phyloP scores from a whole-genome alignment of 2,888 invertebrate genomes.

The Philereme transversata region DNA sequence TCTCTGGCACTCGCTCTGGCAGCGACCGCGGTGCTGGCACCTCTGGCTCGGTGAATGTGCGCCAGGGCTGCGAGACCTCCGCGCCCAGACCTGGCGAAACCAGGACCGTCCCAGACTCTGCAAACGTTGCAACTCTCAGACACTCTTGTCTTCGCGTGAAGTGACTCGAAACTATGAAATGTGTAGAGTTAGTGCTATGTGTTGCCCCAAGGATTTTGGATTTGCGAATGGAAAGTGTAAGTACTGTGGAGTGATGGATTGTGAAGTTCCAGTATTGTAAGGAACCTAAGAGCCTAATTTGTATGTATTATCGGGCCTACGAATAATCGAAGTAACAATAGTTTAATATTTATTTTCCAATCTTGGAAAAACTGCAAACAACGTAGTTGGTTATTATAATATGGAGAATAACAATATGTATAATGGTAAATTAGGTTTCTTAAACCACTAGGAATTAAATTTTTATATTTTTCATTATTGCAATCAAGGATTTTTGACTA shows the following conservation, averaged over 20 bases:
- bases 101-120: conserved; percentile 71
- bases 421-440: conserved; percentile 78
- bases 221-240: conserved; percentile 39
- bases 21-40: conserved; percentile 74
- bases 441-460: conserved; percentile 78
- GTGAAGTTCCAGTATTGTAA: conserved; percentile 40
- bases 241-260: conserved; percentile 41
- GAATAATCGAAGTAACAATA: conserved; percentile 69
- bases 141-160: conserved; percentile 77
- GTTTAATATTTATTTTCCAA: conserved; percentile 36
- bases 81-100: conserved; percentile 76
- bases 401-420: conserved; percentile 74
- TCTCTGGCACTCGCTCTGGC: conserved; percentile 76
- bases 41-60: conserved; percentile 82
- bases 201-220: conserved; percentile 52
- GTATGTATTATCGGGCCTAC: conserved; percentile 73
- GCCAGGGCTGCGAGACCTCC: conserved; percentile 73
- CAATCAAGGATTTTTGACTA: conserved; percentile 77
- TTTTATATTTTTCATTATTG: conserved; percentile 81
- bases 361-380: conserved; percentile 43
- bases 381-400: conserved; percentile 67
- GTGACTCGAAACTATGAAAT: conserved; percentile 33
- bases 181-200: conserved; percentile 36
- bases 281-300: conserved; percentile 71
- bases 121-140: conserved; percentile 73